Evolutionary conservation across 2,888 invertebrate species (phyloP).

Genomic region (Drosophila formosana): DNA sequence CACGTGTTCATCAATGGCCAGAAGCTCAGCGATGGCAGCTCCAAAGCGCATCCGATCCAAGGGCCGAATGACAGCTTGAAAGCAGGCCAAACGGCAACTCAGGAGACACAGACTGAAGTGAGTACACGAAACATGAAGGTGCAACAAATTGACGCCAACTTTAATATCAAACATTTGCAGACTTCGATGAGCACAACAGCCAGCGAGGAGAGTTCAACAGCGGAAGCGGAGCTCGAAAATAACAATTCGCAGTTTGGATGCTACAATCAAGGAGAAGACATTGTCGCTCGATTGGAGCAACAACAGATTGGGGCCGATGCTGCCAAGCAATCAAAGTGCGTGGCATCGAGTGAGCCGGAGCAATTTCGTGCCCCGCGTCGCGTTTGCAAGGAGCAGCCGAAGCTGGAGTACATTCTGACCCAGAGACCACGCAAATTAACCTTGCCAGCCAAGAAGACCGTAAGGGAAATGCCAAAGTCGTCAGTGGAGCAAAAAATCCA

Average conservation of each 20-base stretch:
- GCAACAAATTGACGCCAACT: not conserved
- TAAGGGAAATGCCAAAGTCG: too few species aligned
- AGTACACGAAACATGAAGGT: not conserved
- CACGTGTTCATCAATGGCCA: not conserved
- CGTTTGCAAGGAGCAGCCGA: too few species aligned
- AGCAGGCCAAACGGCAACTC: not conserved
- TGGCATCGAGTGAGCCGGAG: not conserved
- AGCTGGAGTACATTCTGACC: too few species aligned
- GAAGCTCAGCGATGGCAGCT: not conserved
- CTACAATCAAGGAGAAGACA: too few species aligned
- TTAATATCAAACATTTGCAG: not conserved
- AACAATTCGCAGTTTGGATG: too few species aligned
- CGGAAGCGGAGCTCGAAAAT: too few species aligned
- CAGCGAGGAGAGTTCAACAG: not conserved
- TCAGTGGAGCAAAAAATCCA: too few species aligned
- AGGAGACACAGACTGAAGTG: not conserved
- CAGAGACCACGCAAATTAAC: too few species aligned
- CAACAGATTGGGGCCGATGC: not conserved
- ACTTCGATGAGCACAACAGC: not conserved
- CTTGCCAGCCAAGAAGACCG: too few species aligned
- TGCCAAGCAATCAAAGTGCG: not conserved
- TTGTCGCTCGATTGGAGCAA: not conserved
- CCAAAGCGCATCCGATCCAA: not conserved
- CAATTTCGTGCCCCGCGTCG: slow-evolving; percentile 1
- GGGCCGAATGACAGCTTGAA: not conserved